Conservation (phyloP, 1,140 invertebrate species). For the Papilio polyxenes region DNA sequence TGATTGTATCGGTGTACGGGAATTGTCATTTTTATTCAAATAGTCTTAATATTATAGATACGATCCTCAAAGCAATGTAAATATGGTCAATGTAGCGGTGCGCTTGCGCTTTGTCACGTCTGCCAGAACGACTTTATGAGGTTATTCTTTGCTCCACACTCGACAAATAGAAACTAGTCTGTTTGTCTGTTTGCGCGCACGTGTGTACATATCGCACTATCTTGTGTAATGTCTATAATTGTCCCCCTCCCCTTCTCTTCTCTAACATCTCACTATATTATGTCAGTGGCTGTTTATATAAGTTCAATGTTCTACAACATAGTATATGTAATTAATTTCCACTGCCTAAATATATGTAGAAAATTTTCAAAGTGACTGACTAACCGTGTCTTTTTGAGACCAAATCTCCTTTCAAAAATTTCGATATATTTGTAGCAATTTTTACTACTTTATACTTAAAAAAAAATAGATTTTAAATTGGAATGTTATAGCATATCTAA, state of each 20-base stretch:
- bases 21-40: too few relatives aligned
- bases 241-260: not conserved
- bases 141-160: slow-evolving; percentile 35
- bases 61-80: not conserved
- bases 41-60: not conserved
- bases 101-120: slow-evolving; percentile 43
- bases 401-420: too few relatives aligned
- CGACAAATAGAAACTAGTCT: slow-evolving; percentile 35
- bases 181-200: slow-evolving; percentile 6
- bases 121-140: slow-evolving; percentile 40
- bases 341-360: too few relatives aligned
- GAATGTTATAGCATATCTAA: too few relatives aligned
- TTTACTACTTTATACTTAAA: too few relatives aligned
- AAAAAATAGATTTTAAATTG: too few relatives aligned
- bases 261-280: not conserved
- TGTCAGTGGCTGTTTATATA: not conserved
- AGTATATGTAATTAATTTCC: not conserved
- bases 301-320: slow-evolving; percentile 18
- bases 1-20: too few relatives aligned
- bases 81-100: slow-evolving; percentile 7
- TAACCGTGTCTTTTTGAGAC: too few relatives aligned
- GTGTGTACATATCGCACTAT: slow-evolving; percentile 14
- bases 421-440: too few relatives aligned
- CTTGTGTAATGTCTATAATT: slow-evolving; percentile 4
- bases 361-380: too few relatives aligned